Evolutionary conservation across 2,888 invertebrate species (phyloP).

Genomic region (Hirtodrosophila histrioides): DNA sequence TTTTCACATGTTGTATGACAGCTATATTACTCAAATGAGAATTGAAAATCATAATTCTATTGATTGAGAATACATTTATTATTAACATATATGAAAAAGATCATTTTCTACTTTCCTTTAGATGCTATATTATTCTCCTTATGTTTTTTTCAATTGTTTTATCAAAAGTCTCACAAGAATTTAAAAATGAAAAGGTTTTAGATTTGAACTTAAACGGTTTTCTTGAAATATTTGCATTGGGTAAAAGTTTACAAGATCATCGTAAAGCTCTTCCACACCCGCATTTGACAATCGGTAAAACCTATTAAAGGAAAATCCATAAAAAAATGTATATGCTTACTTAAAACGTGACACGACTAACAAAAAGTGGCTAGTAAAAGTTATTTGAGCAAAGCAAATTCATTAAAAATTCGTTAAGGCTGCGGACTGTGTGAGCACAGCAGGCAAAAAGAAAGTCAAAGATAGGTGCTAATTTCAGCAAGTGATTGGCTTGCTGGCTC

Average conservation of each 20-base stretch:
- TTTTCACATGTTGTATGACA: no score
- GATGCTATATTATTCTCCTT: no score
- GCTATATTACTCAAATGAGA: no score
- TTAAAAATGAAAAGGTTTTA: no score
- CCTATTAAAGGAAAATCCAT: conserved; percentile 33
- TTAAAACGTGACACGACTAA: conserved; percentile 39
- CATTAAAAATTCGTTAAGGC: conserved; percentile 73
- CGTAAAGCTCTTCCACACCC: conserved; percentile 4
- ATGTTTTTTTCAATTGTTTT: no score
- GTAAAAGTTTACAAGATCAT: conserved; percentile 1
- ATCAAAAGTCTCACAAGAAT: no score
- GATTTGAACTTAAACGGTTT: no score
- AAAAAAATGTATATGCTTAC: conserved; percentile 18
- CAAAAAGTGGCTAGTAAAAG: conserved; percentile 63
- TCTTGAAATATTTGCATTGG: background rate
- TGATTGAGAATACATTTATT: no score
- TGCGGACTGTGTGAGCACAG: conserved; percentile 24
- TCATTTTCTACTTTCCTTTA: no score
- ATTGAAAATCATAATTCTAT: no score
- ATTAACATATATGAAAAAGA: no score
- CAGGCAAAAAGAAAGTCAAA: conserved; percentile 72
- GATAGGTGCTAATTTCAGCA: conserved; percentile 77
- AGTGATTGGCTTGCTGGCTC: conserved; percentile 52
- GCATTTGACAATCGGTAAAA: conserved; percentile 20
- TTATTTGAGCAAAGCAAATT: conserved; percentile 71